Percentiles rank a stretch among this genome's conserved stretches.
These are phyloP conservation scores for Tolypeutes matacus DNA, from an alignment of 2,797 vertebrate genomes.

Conservation along the genomic window DNA sequence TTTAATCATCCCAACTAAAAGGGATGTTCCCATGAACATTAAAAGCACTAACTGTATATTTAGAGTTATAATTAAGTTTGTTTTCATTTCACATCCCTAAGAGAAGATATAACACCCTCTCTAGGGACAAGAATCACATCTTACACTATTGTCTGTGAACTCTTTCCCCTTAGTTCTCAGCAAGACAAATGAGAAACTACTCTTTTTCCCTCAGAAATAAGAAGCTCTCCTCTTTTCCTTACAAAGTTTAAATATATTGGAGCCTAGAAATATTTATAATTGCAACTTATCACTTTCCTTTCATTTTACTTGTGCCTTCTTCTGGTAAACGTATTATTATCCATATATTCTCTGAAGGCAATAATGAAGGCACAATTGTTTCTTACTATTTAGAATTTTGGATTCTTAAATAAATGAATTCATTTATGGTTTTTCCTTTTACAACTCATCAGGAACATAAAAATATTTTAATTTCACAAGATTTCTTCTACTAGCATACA, in stretches of 20 bases:
- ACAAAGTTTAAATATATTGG: background rate
- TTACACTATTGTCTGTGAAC: background rate
- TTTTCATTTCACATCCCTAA: background rate
- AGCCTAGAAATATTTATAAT: background rate
- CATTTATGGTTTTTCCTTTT: background rate
- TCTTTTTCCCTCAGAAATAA: background rate
- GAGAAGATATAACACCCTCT: background rate
- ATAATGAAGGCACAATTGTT: background rate
- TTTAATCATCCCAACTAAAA: background rate
- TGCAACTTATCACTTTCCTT: background rate
- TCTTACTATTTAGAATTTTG: background rate
- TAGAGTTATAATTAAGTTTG: background rate
- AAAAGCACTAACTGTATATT: background rate
- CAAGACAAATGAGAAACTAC: background rate
- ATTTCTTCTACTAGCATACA: background rate
- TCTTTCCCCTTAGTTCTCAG: background rate
- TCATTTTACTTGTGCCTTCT: background rate
- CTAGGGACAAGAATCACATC: background rate
- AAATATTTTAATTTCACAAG: conserved; percentile 37
- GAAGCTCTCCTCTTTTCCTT: background rate
- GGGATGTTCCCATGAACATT: background rate
- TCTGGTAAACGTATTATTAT: background rate
- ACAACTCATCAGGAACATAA: background rate
- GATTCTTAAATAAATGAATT: conserved; percentile 7
- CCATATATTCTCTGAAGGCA: background rate